phyloP scores from a whole-genome alignment of 2,888 invertebrate species.

The Macropis europaea region DNA sequence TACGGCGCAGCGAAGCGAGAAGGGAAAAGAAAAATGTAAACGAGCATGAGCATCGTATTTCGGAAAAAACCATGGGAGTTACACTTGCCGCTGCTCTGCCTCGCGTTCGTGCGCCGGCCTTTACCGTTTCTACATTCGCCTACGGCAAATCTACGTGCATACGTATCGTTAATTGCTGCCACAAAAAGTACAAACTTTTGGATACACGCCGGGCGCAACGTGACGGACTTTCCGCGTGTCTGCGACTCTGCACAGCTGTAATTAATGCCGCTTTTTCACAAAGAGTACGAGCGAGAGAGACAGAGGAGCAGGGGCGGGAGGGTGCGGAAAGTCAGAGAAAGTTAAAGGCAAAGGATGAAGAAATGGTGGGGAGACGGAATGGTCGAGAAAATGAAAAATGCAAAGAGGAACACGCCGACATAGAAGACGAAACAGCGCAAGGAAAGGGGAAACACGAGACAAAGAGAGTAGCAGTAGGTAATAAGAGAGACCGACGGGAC shows the following conservation, averaged over 20 bases:
- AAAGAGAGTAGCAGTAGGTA: constrained; percentile 9
- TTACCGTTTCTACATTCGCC: background rate
- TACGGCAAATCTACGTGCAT: background rate
- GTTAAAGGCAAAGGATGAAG: constrained; percentile 28
- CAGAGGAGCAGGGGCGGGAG: constrained; percentile 1
- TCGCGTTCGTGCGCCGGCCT: constrained; percentile 10
- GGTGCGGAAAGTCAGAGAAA: constrained; percentile 22
- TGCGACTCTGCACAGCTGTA: constrained; percentile 43
- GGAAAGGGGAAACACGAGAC: background rate
- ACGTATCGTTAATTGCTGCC: constrained; percentile 59
- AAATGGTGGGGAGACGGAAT: background rate
- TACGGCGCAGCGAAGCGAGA: constrained; percentile 34
- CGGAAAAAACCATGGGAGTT: constrained; percentile 19
- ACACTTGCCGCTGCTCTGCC: background rate
- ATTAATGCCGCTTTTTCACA: constrained; percentile 61
- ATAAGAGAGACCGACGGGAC: background rate
- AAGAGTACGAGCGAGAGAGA: constrained; percentile 17
- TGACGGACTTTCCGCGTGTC: constrained; percentile 41
- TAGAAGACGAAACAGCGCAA: background rate
- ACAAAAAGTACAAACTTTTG: constrained; percentile 55
- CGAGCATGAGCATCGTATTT: constrained; percentile 26
- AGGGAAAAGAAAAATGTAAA: constrained; percentile 23
- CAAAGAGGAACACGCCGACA: background rate
- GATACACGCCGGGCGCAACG: constrained; percentile 26
- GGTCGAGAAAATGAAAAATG: constrained; percentile 11